A percentile compares a stretch with the other conserved stretches of the same genome.
These are phyloP conservation scores for Circaetus cinerascens DNA, from an alignment of 2,113 vertebrate genomes.

Conservation along the genomic window DNA sequence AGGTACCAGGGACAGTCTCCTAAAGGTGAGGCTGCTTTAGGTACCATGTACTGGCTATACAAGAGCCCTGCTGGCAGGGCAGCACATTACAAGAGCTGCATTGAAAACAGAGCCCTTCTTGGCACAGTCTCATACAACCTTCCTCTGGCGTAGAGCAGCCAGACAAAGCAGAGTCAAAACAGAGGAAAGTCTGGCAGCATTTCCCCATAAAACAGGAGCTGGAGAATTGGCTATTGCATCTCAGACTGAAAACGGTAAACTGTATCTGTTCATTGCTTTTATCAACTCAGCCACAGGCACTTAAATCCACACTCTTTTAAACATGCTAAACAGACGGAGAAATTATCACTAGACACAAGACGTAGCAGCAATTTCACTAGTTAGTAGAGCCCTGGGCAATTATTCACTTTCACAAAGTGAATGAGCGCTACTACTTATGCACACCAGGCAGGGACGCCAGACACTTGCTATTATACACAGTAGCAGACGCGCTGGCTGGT, in stretches of 20 bases:
- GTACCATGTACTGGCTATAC: accelerated
- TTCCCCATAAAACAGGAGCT: not conserved
- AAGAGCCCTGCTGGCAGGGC: not conserved
- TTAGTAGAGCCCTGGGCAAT: not conserved
- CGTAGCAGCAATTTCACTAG: not conserved
- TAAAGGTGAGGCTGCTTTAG: not conserved
- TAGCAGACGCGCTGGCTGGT: not conserved
- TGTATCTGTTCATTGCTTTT: not conserved
- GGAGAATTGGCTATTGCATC: not conserved
- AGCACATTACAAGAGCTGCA: not conserved
- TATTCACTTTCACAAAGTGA: not conserved
- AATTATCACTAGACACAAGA: not conserved
- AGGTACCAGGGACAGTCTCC: not conserved
- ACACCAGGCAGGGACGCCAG: not conserved
- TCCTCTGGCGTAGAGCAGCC: not conserved
- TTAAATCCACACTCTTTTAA: not conserved
- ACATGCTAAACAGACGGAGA: not conserved
- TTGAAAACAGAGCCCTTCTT: not conserved
- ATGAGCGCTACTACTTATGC: not conserved
- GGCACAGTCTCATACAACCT: not conserved
- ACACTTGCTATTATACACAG: not conserved
- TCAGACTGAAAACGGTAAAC: not conserved
- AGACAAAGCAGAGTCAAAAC: constrained; percentile 18
- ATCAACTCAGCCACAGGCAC: not conserved
- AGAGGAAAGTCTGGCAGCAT: not conserved